Percentiles rank a stretch among this genome's conserved stretches.
These are phyloP conservation scores for Dryobotodes eremita DNA, from an alignment of 2,888 invertebrate genomes.

Conservation along the genomic window DNA sequence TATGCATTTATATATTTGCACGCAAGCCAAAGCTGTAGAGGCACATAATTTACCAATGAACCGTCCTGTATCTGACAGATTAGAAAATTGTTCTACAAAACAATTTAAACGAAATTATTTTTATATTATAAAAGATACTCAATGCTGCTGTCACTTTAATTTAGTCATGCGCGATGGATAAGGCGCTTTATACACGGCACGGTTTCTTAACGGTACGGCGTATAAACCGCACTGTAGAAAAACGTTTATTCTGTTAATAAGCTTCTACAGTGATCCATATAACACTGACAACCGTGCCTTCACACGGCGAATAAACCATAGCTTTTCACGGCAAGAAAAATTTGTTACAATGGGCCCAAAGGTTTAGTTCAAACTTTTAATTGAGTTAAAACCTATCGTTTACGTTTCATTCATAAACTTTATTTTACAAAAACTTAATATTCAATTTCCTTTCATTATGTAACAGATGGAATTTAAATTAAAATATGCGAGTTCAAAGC, in stretches of 20 bases:
- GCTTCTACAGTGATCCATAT: not conserved
- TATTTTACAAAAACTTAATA: not conserved
- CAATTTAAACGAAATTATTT: constrained; percentile 63
- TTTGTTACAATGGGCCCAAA: too few species aligned
- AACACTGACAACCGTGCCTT: not conserved
- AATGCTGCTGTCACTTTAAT: constrained; percentile 54
- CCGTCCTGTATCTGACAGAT: constrained; percentile 65
- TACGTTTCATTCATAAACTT: not conserved
- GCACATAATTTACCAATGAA: constrained; percentile 51
- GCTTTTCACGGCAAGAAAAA: not conserved
- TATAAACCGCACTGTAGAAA: not conserved
- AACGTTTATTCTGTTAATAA: not conserved
- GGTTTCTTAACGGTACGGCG: not conserved
- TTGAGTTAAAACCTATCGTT: not conserved
- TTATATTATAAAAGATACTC: constrained; percentile 40
- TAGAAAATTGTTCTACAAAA: constrained; percentile 64
- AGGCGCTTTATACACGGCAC: not conserved
- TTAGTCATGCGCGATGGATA: constrained; percentile 26
- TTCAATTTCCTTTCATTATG: not conserved
- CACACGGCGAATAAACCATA: not conserved
- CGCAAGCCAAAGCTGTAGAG: constrained; percentile 1
- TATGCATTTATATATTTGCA: not conserved
- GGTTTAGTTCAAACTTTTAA: not conserved
- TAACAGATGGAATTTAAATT: not conserved
- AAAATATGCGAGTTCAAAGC: constrained; percentile 3